Base-by-base conservation (phyloP, 2,797 vertebrate genomes). In the Kryptolebias ocellatus region DNA sequence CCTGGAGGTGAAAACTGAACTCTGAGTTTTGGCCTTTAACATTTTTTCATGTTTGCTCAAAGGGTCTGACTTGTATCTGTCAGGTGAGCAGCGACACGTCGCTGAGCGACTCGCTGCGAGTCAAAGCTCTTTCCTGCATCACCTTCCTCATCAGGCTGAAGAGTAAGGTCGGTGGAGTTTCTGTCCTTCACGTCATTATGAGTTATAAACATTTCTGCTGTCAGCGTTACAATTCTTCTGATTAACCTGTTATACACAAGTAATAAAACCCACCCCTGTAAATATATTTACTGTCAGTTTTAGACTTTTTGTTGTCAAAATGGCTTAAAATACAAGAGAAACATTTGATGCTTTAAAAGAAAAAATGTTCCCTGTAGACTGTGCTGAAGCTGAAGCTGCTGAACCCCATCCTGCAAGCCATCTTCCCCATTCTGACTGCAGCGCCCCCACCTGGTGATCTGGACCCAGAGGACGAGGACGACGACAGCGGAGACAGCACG, bases 371-470 rank as follows among this genome's bases (percentile, higher is more conserved):
- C 60, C 64, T 67, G 5, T 28, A 98, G 96, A 89, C 91, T 0
- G 92, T 98, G 53, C 64, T 97, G 70, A 97, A 96, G 85, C 94
- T 95, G 74, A 96, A 93, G 74, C 91, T 97, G 42, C 82, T 98
- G 72, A 79, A 83, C 15, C 92, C 94, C 24, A 93, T 96, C 70
- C 89, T 97, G 66, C 92, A 91, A 7, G 90, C 91, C 5, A 91
- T 97, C 50, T 97, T 97, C 73, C 95, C 96, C 8, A 87, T 98
- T 39, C 90, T 97, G 74, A 92, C 90, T 39, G 93, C 95, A 0
- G 89, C 92, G 28, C 96, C 96, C 0, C 92, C 93, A 0, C 84
- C 92, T 15, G 96, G 96, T 4, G 90, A 95, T 73, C 88, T 95
- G 67, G 96, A 97, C 80, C 95, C 95, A 0, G 96, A 98, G 74